Evolutionary conservation across 2,797 vertebrate species (phyloP).

Genomic region (Parauchenoglanis ngamensis): DNA sequence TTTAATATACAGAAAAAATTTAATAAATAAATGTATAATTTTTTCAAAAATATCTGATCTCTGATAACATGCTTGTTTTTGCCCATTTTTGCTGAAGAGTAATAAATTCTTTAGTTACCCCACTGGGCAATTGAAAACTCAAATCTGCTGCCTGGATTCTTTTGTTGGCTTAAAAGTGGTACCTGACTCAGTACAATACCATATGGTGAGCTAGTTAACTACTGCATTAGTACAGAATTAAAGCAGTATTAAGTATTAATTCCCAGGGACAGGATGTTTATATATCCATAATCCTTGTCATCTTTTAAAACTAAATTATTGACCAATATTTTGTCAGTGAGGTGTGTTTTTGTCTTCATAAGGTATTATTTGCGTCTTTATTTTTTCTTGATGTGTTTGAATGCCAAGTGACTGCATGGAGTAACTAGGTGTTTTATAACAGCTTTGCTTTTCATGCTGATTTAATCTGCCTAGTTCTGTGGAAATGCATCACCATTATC

Average conservation of each 20-base stretch:
- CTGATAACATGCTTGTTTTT: not conserved
- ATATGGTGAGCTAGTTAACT: not conserved
- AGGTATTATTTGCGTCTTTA: not conserved
- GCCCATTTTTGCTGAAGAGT: not conserved
- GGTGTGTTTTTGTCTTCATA: not conserved
- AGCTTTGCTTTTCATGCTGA: not conserved
- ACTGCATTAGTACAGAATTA: not conserved
- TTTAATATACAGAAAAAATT: not conserved
- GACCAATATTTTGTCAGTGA: not conserved
- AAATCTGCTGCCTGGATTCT: not conserved
- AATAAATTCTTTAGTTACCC: not conserved
- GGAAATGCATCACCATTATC: not conserved
- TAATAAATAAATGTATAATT: not conserved
- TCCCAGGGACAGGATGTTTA: not conserved
- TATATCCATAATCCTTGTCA: not conserved
- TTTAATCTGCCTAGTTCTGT: not conserved
- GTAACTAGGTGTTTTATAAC: not conserved
- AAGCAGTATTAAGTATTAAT: not conserved
- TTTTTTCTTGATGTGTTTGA: not conserved
- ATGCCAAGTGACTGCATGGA: not conserved
- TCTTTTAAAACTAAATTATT: not conserved
- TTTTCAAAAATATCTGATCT: not conserved
- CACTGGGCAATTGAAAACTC: not conserved
- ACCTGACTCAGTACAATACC: not conserved
- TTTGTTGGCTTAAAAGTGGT: not conserved